A percentile compares a stretch with the other conserved stretches of the same genome.
phyloP scores from a whole-genome alignment of 1,140 invertebrate species.

The Zaprionus ghesquierei region DNA sequence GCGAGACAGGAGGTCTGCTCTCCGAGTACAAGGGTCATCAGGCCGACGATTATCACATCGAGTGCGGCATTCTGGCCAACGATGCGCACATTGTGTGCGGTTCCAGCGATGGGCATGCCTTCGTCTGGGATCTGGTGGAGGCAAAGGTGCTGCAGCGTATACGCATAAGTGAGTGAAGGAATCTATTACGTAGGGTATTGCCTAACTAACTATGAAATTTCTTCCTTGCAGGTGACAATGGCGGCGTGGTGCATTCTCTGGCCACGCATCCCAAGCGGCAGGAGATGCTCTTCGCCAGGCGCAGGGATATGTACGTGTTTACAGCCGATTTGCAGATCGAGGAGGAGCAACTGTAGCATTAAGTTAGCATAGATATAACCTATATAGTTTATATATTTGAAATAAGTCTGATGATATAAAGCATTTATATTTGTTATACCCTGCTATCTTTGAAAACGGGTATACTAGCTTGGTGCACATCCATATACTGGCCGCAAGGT shows the following conservation, averaged over 20 bases:
- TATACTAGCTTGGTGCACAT: no score
- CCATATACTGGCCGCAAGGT: no score
- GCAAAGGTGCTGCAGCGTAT: conserved; percentile 86
- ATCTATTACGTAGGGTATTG: not conserved
- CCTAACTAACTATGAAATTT: not conserved
- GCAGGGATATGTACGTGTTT: conserved; percentile 87
- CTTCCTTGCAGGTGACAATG: conserved; percentile 69
- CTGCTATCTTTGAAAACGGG: no score
- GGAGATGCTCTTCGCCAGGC: conserved; percentile 87
- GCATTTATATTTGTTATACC: not conserved
- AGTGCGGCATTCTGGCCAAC: conserved; percentile 91
- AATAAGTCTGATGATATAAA: not conserved
- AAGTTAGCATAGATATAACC: not conserved
- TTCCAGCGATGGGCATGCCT: conserved; percentile 92
- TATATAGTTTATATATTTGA: not conserved
- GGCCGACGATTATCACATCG: conserved; percentile 91
- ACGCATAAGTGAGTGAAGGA: conserved; percentile 71
- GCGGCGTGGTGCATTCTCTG: conserved; percentile 87
- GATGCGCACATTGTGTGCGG: conserved; percentile 94
- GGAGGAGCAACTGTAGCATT: conserved; percentile 55
- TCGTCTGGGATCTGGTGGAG: conserved; percentile 94
- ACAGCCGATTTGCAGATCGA: conserved; percentile 65
- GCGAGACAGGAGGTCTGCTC: conserved; percentile 92
- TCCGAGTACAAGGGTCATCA: conserved; percentile 91
- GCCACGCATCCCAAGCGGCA: conserved; percentile 88